Evolutionary conservation across 2,797 vertebrate species (phyloP).

Genomic region (Pseudomugil tenellus): DNA sequence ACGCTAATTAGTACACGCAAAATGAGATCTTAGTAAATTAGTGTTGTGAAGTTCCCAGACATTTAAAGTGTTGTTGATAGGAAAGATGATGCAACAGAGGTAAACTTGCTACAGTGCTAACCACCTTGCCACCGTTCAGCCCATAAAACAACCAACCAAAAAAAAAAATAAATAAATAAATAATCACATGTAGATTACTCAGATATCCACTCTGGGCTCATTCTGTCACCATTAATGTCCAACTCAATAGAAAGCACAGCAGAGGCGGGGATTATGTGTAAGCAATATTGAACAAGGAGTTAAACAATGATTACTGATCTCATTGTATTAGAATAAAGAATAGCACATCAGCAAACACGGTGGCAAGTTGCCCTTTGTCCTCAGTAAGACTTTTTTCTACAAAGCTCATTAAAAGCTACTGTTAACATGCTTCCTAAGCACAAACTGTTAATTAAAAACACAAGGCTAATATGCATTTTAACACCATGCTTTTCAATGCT

Average conservation of each 20-base stretch:
- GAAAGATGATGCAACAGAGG: too few relatives aligned
- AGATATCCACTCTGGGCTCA: slow-evolving; percentile 40
- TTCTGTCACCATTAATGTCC: slow-evolving; percentile 41
- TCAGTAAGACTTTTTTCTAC: slow-evolving; percentile 61
- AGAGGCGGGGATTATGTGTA: slow-evolving; percentile 39
- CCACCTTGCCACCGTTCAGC: too few relatives aligned
- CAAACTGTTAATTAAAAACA: slow-evolving; percentile 82
- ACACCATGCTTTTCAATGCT: slow-evolving; percentile 58
- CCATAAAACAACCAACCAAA: neutral
- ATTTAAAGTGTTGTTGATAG: too few relatives aligned
- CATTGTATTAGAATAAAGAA: slow-evolving; percentile 67
- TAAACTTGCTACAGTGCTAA: too few relatives aligned
- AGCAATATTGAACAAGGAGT: slow-evolving; percentile 54
- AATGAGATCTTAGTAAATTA: too few relatives aligned
- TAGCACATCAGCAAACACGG: slow-evolving; percentile 66
- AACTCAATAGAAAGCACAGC: slow-evolving; percentile 25
- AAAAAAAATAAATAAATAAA: neutral
- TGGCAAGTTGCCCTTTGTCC: slow-evolving; percentile 70
- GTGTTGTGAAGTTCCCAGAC: too few relatives aligned
- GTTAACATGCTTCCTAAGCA: slow-evolving; percentile 81
- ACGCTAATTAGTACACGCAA: too few relatives aligned
- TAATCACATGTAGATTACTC: slow-evolving; percentile 31
- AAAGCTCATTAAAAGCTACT: slow-evolving; percentile 77
- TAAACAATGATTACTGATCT: slow-evolving; percentile 71
- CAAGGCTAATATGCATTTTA: slow-evolving; percentile 79